These are phyloP conservation scores for Melanotaenia maccullochi DNA, from an alignment of 2,797 vertebrate species.

Conservation along the genomic window DNA sequence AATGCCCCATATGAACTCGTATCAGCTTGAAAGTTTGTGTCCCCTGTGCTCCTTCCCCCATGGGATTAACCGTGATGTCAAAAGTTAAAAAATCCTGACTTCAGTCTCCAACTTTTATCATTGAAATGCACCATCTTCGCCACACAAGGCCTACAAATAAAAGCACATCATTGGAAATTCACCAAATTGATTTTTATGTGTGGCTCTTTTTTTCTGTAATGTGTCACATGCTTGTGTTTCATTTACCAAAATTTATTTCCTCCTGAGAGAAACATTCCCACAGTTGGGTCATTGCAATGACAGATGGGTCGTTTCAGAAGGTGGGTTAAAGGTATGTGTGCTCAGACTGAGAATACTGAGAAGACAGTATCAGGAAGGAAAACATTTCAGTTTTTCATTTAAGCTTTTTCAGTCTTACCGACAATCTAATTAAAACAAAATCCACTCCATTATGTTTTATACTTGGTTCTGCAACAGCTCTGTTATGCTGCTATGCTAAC, in stretches of 20 bases:
- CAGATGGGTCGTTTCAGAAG: background rate
- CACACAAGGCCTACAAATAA: background rate
- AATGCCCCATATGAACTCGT: conserved; percentile 51
- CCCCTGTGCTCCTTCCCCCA: conserved; percentile 13
- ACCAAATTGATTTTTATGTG: background rate
- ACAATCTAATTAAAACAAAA: background rate
- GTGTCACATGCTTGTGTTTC: conserved; percentile 30
- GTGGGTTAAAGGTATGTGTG: background rate
- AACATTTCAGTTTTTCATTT: background rate
- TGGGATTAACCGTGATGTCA: conserved; percentile 42
- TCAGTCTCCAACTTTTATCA: background rate
- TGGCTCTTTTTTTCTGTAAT: conserved; percentile 8
- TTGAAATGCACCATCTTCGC: background rate
- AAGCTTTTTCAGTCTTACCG: background rate
- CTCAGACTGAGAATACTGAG: background rate
- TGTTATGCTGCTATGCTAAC: background rate
- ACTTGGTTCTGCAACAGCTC: background rate
- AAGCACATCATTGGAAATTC: background rate
- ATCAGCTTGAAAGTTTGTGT: conserved; percentile 47
- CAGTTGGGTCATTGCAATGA: background rate
- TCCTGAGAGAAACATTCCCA: background rate
- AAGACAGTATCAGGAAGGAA: background rate
- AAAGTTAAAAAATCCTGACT: conserved; percentile 15
- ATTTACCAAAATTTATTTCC: conserved; percentile 16
- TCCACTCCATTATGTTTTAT: background rate